Evolutionary conservation across 2,888 invertebrate species (phyloP).

Genomic region (Cheiracanthium punctorium): DNA sequence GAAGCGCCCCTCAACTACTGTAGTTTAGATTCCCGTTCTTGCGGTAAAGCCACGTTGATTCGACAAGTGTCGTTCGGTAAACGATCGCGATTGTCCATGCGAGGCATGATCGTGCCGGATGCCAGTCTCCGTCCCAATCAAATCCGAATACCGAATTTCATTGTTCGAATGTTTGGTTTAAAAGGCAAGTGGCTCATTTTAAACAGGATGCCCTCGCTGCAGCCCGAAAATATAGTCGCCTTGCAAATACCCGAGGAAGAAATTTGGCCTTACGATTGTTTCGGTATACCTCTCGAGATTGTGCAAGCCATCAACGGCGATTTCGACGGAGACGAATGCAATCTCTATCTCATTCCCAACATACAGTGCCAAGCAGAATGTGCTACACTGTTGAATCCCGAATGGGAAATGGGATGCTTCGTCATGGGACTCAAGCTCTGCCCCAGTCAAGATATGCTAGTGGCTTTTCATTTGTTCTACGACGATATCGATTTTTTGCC

Average conservation of each 20-base stretch:
- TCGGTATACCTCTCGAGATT: conserved; percentile 28
- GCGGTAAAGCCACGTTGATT: too few relatives aligned
- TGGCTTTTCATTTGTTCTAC: background rate
- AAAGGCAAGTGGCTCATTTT: conserved; percentile 3
- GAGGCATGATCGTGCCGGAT: too few relatives aligned
- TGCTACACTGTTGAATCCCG: background rate
- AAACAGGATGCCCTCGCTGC: conserved; percentile 26
- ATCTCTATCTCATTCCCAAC: conserved; percentile 24
- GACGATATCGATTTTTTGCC: conserved; percentile 40
- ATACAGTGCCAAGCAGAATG: conserved; percentile 32
- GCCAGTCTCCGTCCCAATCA: too few relatives aligned
- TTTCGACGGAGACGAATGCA: conserved; percentile 47
- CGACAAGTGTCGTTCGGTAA: too few relatives aligned
- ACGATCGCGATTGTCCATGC: too few relatives aligned
- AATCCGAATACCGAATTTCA: too few relatives aligned
- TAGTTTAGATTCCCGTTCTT: too few relatives aligned
- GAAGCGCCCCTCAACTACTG: too few relatives aligned
- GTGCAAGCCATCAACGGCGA: conserved; percentile 21
- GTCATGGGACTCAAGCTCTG: conserved; percentile 7
- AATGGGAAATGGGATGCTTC: conserved; percentile 15
- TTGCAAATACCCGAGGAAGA: background rate
- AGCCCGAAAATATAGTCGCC: conserved; percentile 30
- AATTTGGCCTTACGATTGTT: background rate
- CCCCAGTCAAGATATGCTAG: conserved; percentile 31
- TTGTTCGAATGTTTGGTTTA: too few relatives aligned